These are phyloP conservation scores for Vanessa tameamea DNA, from an alignment of 1,140 invertebrate species.

Conservation along the genomic window DNA sequence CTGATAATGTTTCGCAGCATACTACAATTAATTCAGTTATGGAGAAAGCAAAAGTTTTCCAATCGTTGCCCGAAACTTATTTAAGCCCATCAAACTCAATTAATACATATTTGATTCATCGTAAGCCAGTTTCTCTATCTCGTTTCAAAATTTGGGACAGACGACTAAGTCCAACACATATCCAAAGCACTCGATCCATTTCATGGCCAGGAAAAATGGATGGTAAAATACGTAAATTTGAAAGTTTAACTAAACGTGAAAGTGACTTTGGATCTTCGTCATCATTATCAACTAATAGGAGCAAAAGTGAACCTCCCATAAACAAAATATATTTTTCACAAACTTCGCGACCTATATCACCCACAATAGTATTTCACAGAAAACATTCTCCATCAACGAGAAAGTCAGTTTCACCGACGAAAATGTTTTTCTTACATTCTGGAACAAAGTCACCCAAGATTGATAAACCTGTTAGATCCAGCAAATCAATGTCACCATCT, in stretches of 20 bases:
- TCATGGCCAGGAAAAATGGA: conserved; percentile 78
- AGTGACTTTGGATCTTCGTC: conserved; percentile 67
- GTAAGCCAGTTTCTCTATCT: conserved; percentile 86
- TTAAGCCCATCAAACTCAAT: conserved; percentile 77
- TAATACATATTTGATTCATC: conserved; percentile 84
- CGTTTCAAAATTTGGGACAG: conserved; percentile 86
- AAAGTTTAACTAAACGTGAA: conserved; percentile 62
- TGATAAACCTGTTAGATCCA: conserved; percentile 36
- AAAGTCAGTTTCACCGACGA: conserved; percentile 56
- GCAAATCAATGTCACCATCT: conserved; percentile 49
- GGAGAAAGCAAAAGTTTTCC: conserved; percentile 84
- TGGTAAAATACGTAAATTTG: conserved; percentile 64
- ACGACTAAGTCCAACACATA: conserved; percentile 62
- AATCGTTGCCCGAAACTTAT: conserved; percentile 71
- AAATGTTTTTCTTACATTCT: conserved; percentile 68
- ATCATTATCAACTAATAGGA: conserved; percentile 72
- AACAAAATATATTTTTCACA: conserved; percentile 78
- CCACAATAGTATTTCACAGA: conserved; percentile 39
- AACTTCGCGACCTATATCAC: conserved; percentile 72
- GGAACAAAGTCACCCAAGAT: conserved; percentile 52
- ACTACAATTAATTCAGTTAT: conserved; percentile 79
- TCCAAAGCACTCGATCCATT: conserved; percentile 65
- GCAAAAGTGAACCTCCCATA: conserved; percentile 80
- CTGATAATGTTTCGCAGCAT: conserved; percentile 59
- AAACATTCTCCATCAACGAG: conserved; percentile 41